Percentiles rank a stretch among this genome's conserved stretches.
Conservation (phyloP, 2,113 vertebrate genomes). For the Atlantisia rogersi region DNA sequence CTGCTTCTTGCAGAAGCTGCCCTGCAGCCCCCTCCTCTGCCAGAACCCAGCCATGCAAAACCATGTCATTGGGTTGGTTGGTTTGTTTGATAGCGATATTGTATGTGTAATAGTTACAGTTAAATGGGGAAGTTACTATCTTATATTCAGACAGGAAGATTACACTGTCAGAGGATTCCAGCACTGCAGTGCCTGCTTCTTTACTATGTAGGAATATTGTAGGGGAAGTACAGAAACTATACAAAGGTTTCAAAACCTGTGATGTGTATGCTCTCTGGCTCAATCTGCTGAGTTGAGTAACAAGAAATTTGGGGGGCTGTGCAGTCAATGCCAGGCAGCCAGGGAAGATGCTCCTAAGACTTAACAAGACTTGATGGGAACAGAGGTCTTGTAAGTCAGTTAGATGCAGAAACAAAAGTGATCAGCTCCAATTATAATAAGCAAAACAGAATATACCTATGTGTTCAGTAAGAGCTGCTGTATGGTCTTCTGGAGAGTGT, state of each 20-base stretch:
- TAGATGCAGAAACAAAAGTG: background rate
- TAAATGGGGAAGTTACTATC: background rate
- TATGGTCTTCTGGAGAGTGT: background rate
- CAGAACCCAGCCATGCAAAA: too few species aligned
- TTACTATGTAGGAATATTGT: fast-evolving
- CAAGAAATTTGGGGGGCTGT: background rate
- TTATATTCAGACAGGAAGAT: background rate
- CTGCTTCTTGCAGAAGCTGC: too few species aligned
- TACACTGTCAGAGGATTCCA: background rate
- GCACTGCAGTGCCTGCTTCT: background rate
- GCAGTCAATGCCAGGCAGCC: background rate
- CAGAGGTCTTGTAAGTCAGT: background rate
- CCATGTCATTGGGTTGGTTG: too few species aligned
- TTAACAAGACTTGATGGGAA: background rate
- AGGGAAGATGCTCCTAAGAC: background rate
- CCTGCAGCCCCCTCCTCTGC: too few species aligned
- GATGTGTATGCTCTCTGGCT: background rate
- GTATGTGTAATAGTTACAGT: background rate
- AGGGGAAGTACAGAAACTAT: background rate
- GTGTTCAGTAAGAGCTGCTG: background rate
- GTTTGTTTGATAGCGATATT: background rate
- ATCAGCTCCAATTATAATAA: background rate
- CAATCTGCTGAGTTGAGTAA: background rate
- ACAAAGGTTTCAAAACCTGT: background rate
- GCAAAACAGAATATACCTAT: background rate